Percentiles rank a stretch among this genome's conserved stretches.
Conservation (phyloP, 2,113 vertebrate genomes). For the Oncorhynchus mykiss region DNA sequence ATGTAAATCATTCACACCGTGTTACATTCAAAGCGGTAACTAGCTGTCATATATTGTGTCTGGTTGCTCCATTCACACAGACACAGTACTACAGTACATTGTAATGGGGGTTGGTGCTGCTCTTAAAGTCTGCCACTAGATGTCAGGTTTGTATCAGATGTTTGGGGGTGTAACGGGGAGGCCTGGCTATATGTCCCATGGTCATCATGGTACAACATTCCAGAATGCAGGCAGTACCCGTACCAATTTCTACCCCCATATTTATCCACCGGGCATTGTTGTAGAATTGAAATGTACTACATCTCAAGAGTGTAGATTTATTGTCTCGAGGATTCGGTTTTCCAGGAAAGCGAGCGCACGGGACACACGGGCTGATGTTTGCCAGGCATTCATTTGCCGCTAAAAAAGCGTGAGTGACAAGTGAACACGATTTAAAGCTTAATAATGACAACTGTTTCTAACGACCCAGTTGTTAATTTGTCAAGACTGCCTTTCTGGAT, state of each 20-base stretch:
- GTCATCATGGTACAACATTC: neutral
- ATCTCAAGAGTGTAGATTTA: no score
- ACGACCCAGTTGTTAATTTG: neutral
- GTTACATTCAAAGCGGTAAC: no score
- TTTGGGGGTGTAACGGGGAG: neutral
- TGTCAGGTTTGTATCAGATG: neutral
- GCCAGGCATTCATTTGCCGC: neutral
- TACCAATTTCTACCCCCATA: neutral
- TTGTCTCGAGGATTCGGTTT: no score
- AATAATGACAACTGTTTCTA: neutral
- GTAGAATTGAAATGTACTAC: no score
- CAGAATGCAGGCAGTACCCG: neutral
- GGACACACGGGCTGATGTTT: neutral
- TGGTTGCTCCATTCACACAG: no score
- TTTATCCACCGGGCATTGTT: neutral
- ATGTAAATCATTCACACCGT: no score
- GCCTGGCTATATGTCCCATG: neutral
- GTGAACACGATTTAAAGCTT: neutral
- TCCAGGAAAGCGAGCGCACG: no score
- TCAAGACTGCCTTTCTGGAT: neutral
- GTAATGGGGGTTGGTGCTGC: neutral
- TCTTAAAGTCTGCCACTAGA: conserved; percentile 1
- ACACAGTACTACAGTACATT: no score
- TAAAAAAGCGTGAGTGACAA: neutral
- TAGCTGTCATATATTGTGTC: no score